These are phyloP conservation scores for Chlamydotis undulata DNA, from an alignment of 2,113 vertebrate genomes.

Conservation along the genomic window DNA sequence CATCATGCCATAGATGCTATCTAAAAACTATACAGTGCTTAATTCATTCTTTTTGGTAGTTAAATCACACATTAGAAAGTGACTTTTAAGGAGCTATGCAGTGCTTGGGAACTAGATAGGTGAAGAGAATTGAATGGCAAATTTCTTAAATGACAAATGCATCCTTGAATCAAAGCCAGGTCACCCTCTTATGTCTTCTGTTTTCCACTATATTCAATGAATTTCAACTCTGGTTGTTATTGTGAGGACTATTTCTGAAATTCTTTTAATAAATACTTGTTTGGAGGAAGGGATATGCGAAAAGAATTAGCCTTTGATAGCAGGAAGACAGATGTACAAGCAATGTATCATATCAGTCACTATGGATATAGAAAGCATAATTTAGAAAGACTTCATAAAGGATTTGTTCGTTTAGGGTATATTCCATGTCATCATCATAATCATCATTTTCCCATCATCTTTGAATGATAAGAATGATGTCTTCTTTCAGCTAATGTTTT, in stretches of 20 bases:
- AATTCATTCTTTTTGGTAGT: not conserved
- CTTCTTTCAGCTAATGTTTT: not conserved
- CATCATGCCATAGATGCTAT: not conserved
- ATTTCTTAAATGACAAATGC: not conserved
- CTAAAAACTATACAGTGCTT: not conserved
- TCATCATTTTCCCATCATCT: not conserved
- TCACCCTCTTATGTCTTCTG: not conserved
- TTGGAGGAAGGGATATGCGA: not conserved
- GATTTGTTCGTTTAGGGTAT: not conserved
- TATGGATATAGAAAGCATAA: not conserved
- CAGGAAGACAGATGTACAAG: not conserved
- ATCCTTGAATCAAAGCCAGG: not conserved
- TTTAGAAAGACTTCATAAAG: not conserved
- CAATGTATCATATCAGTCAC: not conserved
- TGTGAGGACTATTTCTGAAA: not conserved
- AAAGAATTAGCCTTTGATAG: not conserved
- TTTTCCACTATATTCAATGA: not conserved
- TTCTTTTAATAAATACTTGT: not conserved
- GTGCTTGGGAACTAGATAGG: not conserved
- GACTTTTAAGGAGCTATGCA: not conserved
- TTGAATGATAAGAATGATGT: not conserved
- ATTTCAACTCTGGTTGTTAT: not conserved
- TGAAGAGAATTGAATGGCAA: not conserved
- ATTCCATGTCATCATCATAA: not conserved
- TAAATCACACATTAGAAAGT: not conserved